Base-by-base conservation (phyloP, 1,140 invertebrate genomes). In the Periplaneta americana region DNA sequence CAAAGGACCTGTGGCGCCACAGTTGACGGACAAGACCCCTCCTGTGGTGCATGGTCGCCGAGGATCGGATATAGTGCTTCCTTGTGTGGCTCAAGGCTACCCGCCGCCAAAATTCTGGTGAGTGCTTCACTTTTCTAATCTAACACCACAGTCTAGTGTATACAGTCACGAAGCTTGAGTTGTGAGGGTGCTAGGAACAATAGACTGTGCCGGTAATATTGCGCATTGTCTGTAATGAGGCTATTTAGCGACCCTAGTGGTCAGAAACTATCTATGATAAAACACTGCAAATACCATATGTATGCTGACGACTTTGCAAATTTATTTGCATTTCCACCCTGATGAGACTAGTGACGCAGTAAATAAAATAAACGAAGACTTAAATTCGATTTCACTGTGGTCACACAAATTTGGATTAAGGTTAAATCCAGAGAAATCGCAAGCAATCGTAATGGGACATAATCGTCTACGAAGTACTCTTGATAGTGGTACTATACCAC, bases 31-130 rank as follows among this genome's bases (percentile, higher is more conserved):
- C 17, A 66, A 78, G 22, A 82, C 28, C 17, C 32, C 81, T 0
- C 77, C 74, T 9, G 36, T 84, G 1, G 32, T 82, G 35, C 74
- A 81, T 18, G 82, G 82, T 78, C 78, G 76, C 10, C 57, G 80
- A 28, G 84, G 84, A 18, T 74, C 82, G 75, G 84, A 84, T 37
- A 81, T 81, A 13, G 84, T 82, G 10, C 57, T 85, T 13, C 84
- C 84, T 11, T 89, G 89, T 83, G 85, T 85, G 6, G 87, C 87
- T 17, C 86, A 87, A 17, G 89, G 89, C 10, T 88, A 88, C 82
- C 89, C 89, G 15, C 85, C 84, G 1, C 88, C 88, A 1, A 82
- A 66, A 31, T 84, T 88, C 18, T 84, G 83, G 84, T 84, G 78
- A 84, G 82, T 81, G 17, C 48, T 22, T n/a, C 15, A 8, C 75